Evolutionary conservation across 2,797 vertebrate genomes (phyloP).

Genomic region (Myripristis jacobus): DNA sequence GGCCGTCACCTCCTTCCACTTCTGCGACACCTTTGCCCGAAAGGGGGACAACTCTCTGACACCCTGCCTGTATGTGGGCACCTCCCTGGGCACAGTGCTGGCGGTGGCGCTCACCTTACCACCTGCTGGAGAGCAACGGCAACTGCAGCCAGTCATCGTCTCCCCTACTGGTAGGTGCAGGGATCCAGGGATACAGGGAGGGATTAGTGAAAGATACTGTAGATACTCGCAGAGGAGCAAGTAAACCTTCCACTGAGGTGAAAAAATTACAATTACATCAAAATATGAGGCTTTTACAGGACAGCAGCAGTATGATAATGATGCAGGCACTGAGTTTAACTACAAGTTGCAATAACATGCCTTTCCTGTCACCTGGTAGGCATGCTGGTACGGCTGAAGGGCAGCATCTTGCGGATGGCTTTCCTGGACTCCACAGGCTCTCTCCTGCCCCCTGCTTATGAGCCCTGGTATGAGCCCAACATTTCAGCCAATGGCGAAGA

Average conservation of each 20-base stretch:
- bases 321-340: no score
- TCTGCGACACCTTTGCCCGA: constrained; percentile 93
- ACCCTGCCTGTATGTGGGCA: constrained; percentile 94
- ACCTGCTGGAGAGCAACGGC: constrained; percentile 94
- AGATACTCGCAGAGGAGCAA: no score
- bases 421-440: constrained; percentile 93
- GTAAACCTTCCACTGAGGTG: no score
- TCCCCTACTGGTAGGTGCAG: constrained; percentile 92
- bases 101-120: constrained; percentile 91
- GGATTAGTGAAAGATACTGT: background rate
- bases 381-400: constrained; percentile 94
- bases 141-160: constrained; percentile 95
- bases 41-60: constrained; percentile 89
- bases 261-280: no score
- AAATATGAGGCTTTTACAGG: no score
- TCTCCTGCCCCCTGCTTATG: constrained; percentile 87
- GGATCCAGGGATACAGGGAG: background rate
- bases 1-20: constrained; percentile 93
- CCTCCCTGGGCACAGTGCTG: constrained; percentile 93
- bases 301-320: no score
- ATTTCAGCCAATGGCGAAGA: constrained; percentile 92
- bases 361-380: constrained; percentile 77
- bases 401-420: constrained; percentile 92
- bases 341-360: background rate
- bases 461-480: constrained; percentile 94